phyloP scores from a whole-genome alignment of 37 sponge, comb jelly and placozoan genomes.

The Oopsacas minuta region DNA sequence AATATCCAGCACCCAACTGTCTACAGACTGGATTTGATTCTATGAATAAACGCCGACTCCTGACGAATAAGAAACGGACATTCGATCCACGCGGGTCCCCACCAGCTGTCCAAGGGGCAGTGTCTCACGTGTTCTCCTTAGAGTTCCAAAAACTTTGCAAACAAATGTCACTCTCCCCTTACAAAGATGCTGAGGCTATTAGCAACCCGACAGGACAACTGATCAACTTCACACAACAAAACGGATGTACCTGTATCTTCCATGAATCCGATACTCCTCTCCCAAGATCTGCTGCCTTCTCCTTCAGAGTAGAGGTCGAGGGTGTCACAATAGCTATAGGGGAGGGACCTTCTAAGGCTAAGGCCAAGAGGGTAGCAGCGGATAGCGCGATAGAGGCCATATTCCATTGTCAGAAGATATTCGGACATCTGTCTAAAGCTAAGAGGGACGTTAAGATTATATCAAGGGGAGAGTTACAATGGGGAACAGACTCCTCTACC shows the following conservation, averaged over 20 bases:
- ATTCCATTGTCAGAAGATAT: slow-evolving; percentile 7
- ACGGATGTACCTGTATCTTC: background rate
- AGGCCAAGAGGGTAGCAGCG: background rate
- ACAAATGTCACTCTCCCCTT: background rate
- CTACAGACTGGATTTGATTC: background rate
- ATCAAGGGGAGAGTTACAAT: background rate
- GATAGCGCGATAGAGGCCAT: background rate
- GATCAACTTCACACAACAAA: slow-evolving; percentile 3
- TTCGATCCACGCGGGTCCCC: background rate
- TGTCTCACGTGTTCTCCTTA: slow-evolving; percentile 1
- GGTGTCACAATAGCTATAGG: background rate
- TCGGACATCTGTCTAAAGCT: background rate
- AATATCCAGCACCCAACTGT: slow-evolving; percentile 41
- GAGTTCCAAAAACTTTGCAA: background rate
- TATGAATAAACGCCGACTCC: background rate
- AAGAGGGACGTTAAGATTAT: background rate
- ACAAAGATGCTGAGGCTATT: background rate
- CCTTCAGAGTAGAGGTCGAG: background rate
- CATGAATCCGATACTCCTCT: background rate
- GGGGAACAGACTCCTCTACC: background rate
- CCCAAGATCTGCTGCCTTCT: background rate
- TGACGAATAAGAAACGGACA: background rate
- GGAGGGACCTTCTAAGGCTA: background rate
- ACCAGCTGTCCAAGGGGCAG: background rate
- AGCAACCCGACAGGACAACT: background rate